These are phyloP conservation scores for Pelochelys cantorii DNA, from an alignment of 2,797 vertebrate species.

Conservation along the genomic window DNA sequence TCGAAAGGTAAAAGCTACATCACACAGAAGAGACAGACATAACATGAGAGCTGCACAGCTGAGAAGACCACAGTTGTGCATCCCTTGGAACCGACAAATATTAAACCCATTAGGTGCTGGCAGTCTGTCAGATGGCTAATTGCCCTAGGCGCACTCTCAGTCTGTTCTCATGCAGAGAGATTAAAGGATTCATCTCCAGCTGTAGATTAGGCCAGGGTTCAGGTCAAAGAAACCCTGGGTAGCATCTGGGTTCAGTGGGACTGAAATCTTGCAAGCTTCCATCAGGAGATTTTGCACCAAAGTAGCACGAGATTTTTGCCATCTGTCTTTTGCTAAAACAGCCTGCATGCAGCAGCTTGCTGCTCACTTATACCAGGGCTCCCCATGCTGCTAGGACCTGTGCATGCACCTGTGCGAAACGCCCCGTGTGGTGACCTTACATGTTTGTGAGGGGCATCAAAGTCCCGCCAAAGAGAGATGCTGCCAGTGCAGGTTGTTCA, in stretches of 20 bases:
- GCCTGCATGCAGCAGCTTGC: background rate
- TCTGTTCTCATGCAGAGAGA: background rate
- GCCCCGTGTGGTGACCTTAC: background rate
- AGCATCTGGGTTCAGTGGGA: background rate
- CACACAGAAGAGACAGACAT: fast-evolving
- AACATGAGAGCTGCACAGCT: fast-evolving
- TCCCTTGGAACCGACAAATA: background rate
- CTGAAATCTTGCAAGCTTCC: background rate
- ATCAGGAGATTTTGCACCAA: background rate
- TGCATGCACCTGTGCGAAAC: background rate
- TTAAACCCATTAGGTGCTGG: background rate
- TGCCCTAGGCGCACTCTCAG: background rate
- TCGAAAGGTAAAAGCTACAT: background rate
- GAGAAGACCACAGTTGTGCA: background rate
- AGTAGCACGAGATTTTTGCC: background rate
- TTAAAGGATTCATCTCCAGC: background rate
- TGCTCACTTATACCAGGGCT: too few relatives aligned
- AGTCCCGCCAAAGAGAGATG: background rate
- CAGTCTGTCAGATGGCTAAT: background rate
- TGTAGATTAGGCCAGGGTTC: background rate
- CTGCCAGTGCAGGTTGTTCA: background rate
- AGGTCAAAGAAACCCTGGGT: background rate
- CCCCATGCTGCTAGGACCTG: background rate
- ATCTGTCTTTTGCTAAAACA: background rate
- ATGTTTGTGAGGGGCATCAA: background rate